Conservation (phyloP, 1,140 invertebrate genomes). For the Elysia chlorotica region DNA sequence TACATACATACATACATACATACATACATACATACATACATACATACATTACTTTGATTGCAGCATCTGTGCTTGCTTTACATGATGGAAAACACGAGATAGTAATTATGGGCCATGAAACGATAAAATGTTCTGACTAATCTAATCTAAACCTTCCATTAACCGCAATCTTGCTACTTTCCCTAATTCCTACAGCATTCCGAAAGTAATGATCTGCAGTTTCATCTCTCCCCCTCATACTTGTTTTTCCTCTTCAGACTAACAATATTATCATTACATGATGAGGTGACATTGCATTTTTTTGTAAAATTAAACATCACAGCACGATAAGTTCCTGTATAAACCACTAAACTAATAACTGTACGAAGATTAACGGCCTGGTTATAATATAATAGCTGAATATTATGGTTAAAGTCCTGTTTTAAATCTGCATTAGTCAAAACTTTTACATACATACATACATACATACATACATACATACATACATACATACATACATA, state of each 20-base stretch:
- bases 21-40: conserved; percentile 14
- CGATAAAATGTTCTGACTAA: background rate
- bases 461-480: background rate
- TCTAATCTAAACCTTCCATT: background rate
- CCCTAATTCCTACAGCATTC: too few species aligned
- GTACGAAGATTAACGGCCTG: too few species aligned
- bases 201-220: too few species aligned
- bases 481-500: background rate
- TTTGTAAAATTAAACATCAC: background rate
- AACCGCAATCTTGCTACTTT: too few species aligned
- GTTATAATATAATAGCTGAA: background rate
- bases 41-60: background rate
- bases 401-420: background rate
- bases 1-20: conserved; percentile 14
- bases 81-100: background rate
- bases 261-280: too few species aligned
- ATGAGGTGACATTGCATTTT: background rate
- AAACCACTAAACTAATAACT: background rate
- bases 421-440: background rate
- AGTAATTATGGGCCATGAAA: background rate
- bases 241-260: too few species aligned
- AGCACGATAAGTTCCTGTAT: background rate
- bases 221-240: too few species aligned
- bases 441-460: background rate
- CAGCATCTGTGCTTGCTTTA: background rate